Percentiles rank a stretch among this genome's conserved stretches.
Conservation (phyloP, 2,113 vertebrate species). For the Rhineura floridana region DNA sequence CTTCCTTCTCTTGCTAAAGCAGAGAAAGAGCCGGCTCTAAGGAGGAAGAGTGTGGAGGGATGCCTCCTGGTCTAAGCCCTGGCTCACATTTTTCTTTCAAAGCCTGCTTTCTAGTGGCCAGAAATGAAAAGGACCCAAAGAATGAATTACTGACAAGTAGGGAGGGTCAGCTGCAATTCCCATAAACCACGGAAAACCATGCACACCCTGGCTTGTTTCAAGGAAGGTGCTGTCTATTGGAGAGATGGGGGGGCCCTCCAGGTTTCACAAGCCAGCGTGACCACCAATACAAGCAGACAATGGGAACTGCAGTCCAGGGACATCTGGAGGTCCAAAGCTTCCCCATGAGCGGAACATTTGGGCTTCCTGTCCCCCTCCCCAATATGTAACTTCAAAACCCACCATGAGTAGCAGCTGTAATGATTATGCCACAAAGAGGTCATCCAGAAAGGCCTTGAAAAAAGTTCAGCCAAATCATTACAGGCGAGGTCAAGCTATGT, state of each 20-base stretch:
- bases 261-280: too few relatives aligned
- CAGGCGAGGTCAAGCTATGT: too few relatives aligned
- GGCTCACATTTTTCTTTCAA: neutral
- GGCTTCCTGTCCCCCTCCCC: neutral
- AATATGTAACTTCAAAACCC: neutral
- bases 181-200: neutral
- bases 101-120: neutral
- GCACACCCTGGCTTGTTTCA: neutral
- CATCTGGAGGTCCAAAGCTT: too few relatives aligned
- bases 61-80: too few relatives aligned
- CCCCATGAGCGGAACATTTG: neutral
- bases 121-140: neutral
- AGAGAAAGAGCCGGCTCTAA: neutral
- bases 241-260: too few relatives aligned
- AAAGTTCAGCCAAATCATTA: too few relatives aligned
- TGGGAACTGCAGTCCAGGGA: too few relatives aligned
- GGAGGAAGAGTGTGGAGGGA: neutral
- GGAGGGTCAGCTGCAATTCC: neutral
- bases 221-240: too few relatives aligned
- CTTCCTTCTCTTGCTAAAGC: neutral
- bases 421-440: too few relatives aligned
- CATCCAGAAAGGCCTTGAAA: too few relatives aligned
- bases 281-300: too few relatives aligned
- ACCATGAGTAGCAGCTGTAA: neutral
- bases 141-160: neutral